Evolutionary conservation across 1,140 invertebrate species (phyloP), one percentile per base, ranked within the genome.

Genomic region (Aphis craccivora): DNA sequence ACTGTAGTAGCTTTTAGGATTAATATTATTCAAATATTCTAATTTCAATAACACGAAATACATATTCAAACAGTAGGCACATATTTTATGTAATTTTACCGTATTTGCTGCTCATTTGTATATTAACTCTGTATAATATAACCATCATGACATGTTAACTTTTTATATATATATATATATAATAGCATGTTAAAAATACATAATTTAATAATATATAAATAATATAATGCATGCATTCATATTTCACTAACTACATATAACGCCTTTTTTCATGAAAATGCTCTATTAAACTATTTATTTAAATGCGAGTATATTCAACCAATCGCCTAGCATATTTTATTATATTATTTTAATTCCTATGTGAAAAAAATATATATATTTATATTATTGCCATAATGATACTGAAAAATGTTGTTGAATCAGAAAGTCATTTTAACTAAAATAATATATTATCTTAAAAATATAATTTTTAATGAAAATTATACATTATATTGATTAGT

Each of bases 401-500:
- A n/a, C n/a, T 76, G 30, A 5, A 76, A 45, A 76, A 76, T 76
- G 18, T 76, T 76, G 60, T 76, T n/a, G 0, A 76, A 76, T 76
- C 30, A 76, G 11, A n/a, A 76, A 76, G 18, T n/a, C 30, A 76
- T n/a, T 35, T 76, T 0, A 76, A 18, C 5, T n/a, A n/a, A 76
- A n/a, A 18, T 14, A n/a, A n/a, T 76, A 30, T 60, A 67, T n/a
- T n/a, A 6, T 67, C 60, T 14, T 67, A 30, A 67, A 67, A 60
- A 60, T 60, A 60, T 60, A 30, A 60, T 14, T 67, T 67, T 30
- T 67, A 30, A 30, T 81, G 23, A 25, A 37, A 55, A 90, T 37
- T 40, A 60, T 35, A 23, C 35, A 93, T 53, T 40, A 84, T 40
- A 84, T 93, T 93, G 48, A 93, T 86, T 20, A 86, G 48, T 53